These are phyloP conservation scores for Poeciliopsis occidentalis DNA, from an alignment of 2,113 vertebrate species.

Conservation along the genomic window DNA sequence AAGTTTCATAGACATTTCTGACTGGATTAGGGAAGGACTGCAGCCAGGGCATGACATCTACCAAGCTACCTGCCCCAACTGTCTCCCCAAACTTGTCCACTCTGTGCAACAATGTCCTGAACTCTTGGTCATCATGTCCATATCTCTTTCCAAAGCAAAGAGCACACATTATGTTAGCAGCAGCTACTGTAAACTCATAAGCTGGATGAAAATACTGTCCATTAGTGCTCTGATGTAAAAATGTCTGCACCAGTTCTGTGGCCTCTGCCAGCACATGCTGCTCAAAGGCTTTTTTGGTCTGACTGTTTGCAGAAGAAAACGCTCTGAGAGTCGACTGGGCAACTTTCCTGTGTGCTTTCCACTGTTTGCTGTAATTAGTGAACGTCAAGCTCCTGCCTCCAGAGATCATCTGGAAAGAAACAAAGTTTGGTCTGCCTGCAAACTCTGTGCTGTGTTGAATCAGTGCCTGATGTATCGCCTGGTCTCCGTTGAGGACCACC, in stretches of 20 bases:
- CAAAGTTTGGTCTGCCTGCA: constrained; percentile 87
- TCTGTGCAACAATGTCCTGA: constrained; percentile 78
- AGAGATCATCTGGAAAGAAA: constrained; percentile 84
- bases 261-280: constrained; percentile 82
- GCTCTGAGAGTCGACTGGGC: constrained; percentile 83
- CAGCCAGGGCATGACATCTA: constrained; percentile 90
- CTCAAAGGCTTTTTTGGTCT: constrained; percentile 80
- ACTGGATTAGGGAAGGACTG: constrained; percentile 88
- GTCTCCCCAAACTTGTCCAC: constrained; percentile 85
- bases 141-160: constrained; percentile 89
- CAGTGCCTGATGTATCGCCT: constrained; percentile 82
- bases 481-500: constrained; percentile 85
- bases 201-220: constrained; percentile 78
- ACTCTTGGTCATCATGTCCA: constrained; percentile 82
- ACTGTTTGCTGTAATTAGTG: constrained; percentile 80
- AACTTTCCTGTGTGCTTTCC: constrained; percentile 83
- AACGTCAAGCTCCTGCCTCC: constrained; percentile 86
- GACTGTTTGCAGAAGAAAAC: constrained; percentile 80
- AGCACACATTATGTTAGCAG: constrained; percentile 85
- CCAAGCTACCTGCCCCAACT: constrained; percentile 86
- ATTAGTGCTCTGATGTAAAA: constrained; percentile 68
- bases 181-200: constrained; percentile 80
- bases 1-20: constrained; percentile 82
- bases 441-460: constrained; percentile 81
- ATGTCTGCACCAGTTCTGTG: constrained; percentile 77